A percentile compares a stretch with the other conserved stretches of the same genome.
Evolutionary conservation across 2,113 vertebrate genomes (phyloP).

Genomic region (Lepisosteus oculatus): DNA sequence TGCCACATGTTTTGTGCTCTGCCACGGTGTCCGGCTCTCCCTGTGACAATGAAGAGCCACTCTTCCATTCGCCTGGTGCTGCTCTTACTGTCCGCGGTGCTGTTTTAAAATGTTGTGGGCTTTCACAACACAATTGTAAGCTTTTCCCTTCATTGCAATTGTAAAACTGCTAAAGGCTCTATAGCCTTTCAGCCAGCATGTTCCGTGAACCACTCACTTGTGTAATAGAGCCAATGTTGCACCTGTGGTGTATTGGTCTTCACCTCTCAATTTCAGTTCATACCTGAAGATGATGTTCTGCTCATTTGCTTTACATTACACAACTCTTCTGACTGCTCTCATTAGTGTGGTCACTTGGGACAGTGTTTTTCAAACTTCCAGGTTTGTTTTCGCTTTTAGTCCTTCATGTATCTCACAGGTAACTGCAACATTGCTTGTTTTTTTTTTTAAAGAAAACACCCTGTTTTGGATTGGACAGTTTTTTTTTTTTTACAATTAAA

Average conservation of each 20-base stretch:
- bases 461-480: too few species aligned
- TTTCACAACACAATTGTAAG: conserved; percentile 20
- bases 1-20: not conserved
- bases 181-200: conserved; percentile 28
- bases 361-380: too few species aligned
- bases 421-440: too few species aligned
- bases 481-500: too few species aligned
- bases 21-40: not conserved
- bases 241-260: conserved; percentile 33
- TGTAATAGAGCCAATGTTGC: conserved; percentile 35
- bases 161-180: conserved; percentile 23
- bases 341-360: too few species aligned
- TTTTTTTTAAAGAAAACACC: too few species aligned
- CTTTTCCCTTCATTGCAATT: conserved; percentile 25
- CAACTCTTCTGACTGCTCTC: too few species aligned
- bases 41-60: not conserved
- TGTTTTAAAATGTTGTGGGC: not conserved
- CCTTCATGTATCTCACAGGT: too few species aligned
- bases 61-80: not conserved
- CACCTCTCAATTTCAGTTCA: conserved; percentile 36
- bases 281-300: not conserved
- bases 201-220: conserved; percentile 43
- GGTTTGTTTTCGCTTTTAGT: too few species aligned
- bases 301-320: too few species aligned
- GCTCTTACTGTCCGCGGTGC: not conserved